A percentile compares a stretch with the other conserved stretches of the same genome.
Conservation (phyloP, 2,888 invertebrate genomes). For the Platypus cylindrus region DNA sequence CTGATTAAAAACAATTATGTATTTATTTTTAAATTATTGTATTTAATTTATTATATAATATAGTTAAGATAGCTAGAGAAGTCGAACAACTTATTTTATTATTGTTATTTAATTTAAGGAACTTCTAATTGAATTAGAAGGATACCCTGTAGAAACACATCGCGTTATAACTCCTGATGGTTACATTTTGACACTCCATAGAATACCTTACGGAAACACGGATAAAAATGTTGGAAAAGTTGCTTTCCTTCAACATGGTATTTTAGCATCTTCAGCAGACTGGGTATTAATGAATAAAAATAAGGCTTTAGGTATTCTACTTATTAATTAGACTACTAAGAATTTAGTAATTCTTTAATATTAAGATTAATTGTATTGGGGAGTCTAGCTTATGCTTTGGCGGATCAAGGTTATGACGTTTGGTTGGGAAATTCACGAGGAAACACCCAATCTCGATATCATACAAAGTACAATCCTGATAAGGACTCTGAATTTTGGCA, state of each 20-base stretch:
- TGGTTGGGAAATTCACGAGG: conserved; percentile 26
- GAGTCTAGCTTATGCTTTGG: conserved; percentile 20
- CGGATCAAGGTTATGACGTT: conserved; percentile 27
- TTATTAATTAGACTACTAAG: background rate
- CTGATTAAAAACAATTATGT: too few relatives aligned
- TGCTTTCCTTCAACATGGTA: conserved; percentile 42
- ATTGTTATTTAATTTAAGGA: conserved; percentile 24
- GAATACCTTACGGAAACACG: conserved; percentile 38
- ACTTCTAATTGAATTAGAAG: conserved; percentile 32
- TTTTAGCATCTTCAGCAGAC: conserved; percentile 39
- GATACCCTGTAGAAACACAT: conserved; percentile 35
- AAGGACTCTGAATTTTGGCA: conserved; percentile 31
- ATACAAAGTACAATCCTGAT: conserved; percentile 19
- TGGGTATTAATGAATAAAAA: conserved; percentile 42
- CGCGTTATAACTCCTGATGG: conserved; percentile 41
- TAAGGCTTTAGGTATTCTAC: conserved; percentile 33
- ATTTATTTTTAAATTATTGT: too few relatives aligned
- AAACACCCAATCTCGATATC: conserved; percentile 20
- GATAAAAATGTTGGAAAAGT: conserved; percentile 23
- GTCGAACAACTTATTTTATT: too few relatives aligned
- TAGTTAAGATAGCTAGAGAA: too few relatives aligned
- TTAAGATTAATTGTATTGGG: background rate
- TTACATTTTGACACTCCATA: conserved; percentile 42
- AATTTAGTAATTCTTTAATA: background rate
- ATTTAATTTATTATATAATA: too few relatives aligned